Evolutionary conservation across 2,888 invertebrate species (phyloP), one percentile per base, ranked within the genome.

Genomic region (Cephalotes varians): DNA sequence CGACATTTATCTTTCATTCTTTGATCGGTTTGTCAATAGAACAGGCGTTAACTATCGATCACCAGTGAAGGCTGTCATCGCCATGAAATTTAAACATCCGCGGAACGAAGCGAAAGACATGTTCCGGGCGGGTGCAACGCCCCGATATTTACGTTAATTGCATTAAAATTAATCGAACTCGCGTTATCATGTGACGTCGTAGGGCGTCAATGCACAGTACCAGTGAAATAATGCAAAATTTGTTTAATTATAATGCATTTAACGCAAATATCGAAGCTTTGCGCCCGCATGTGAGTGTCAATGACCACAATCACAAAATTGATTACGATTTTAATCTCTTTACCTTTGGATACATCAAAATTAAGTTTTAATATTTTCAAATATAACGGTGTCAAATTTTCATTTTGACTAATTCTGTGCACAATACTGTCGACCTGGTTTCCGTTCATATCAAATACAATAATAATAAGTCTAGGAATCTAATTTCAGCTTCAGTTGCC

Each of bases 241-340:
- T 37, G 25, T 51, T 65, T 49, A 51, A 76, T 65, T 65, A 25
- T 76, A 51, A 64, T 37, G 9, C 65, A 76, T 65, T 76, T 76
- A 76, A 49, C 49, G 49, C 51, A 65, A 74, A 76, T 51, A 65
- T 37, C 25, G 65, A 65, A 37, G 74, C 74, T 74, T 64, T 49
- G 34, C 74, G 62, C 37, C 65, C 34, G 51, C 25, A 2, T 34
- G 44, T 12, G 77, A 77, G 40, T 69, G 77, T 69, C 44, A 56
- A 34, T 56, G 77, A 44, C 77, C 77, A 56, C 77, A 69, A 44
- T 69, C 77, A 56, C 77, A 69, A 77, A 77, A 69, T 40, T 56
- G 77, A 77, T 77, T 56, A 77, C 12, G 18, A 28, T 7, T 67
- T 44, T 56, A 56, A 31, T 56, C 15, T 12, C 18, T 56, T 67